These are phyloP conservation scores for Alethe diademata DNA, from an alignment of 2,113 vertebrate genomes.

Conservation along the genomic window DNA sequence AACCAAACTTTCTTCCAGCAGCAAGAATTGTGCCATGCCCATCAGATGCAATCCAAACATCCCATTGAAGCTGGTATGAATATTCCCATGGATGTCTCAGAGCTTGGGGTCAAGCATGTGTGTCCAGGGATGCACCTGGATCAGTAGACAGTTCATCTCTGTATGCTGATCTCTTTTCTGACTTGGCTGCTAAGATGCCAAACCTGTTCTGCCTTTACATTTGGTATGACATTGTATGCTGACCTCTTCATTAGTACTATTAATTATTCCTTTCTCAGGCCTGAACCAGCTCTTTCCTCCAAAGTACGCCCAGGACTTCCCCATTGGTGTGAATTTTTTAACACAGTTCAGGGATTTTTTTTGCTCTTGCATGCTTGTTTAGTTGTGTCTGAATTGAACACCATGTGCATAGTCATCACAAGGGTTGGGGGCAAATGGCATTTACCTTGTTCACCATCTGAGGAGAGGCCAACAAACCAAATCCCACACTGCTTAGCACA, in stretches of 20 bases:
- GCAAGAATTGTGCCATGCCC: accelerated
- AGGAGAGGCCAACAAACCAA: not conserved
- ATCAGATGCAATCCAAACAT: not conserved
- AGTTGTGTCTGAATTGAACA: not conserved
- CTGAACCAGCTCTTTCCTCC: not conserved
- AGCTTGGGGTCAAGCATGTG: accelerated
- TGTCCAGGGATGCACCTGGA: not conserved
- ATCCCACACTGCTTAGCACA: not conserved
- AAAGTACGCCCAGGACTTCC: not conserved
- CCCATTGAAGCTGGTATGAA: not conserved
- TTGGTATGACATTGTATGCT: not conserved
- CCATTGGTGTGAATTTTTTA: not conserved
- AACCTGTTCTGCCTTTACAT: not conserved
- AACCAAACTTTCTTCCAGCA: not conserved
- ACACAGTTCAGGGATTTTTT: not conserved
- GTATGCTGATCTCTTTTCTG: not conserved
- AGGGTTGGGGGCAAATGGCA: not conserved
- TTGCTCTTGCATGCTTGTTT: not conserved
- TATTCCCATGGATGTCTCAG: not conserved
- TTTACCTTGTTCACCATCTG: not conserved
- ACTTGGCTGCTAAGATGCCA: not conserved
- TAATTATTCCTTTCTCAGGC: not conserved
- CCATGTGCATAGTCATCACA: not conserved
- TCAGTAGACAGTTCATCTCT: not conserved
- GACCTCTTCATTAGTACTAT: not conserved